Percentiles rank a stretch among this genome's conserved stretches.
These are phyloP conservation scores for Terebella lapidaria DNA, from an alignment of 2,888 invertebrate genomes.

Conservation along the genomic window DNA sequence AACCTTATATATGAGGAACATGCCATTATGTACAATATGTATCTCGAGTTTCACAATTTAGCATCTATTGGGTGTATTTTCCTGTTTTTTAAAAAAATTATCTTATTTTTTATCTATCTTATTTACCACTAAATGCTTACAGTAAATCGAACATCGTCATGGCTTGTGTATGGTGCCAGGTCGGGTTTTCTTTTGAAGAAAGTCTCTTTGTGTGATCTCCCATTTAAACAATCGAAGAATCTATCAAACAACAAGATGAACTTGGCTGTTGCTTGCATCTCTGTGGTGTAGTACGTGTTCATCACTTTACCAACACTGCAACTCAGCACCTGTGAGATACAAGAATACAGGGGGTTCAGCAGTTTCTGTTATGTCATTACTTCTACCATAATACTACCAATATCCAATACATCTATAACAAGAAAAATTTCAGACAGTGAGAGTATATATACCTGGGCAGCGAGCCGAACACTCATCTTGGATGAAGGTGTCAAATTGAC, in stretches of 20 bases:
- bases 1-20: too few relatives aligned
- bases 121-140: neutral
- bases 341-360: too few relatives aligned
- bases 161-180: neutral
- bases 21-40: too few relatives aligned
- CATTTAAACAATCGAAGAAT: neutral
- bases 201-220: neutral
- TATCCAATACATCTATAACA: too few relatives aligned
- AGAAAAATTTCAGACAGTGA: neutral
- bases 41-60: too few relatives aligned
- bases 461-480: slow-evolving; percentile 4
- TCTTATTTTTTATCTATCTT: too few relatives aligned
- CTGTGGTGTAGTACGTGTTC: neutral
- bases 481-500: slow-evolving; percentile 9
- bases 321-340: neutral
- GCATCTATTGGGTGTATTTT: too few relatives aligned
- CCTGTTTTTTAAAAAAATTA: too few relatives aligned
- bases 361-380: too few relatives aligned
- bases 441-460: slow-evolving; percentile 6
- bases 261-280: neutral
- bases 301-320: neutral
- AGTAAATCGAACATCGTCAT: neutral
- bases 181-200: neutral
- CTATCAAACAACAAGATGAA: neutral
- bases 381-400: too few relatives aligned